phyloP scores from a whole-genome alignment of 2,888 invertebrate species.

The Onchidella celtica region DNA sequence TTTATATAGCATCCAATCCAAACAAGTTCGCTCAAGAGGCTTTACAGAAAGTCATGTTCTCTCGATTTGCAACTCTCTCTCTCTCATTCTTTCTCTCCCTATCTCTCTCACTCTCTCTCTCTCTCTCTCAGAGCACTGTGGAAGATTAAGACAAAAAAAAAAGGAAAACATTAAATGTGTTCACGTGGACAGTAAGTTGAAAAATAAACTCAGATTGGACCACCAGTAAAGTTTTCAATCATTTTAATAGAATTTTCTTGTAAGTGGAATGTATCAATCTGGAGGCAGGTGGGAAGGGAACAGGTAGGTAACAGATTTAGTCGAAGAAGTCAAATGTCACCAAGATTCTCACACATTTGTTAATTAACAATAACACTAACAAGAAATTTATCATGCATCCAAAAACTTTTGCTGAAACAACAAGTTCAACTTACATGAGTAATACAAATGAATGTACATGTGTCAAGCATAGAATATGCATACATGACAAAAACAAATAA shows the following conservation, averaged over 20 bases:
- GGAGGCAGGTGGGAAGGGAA: neutral
- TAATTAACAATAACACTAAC: neutral
- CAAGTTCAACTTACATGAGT: no score
- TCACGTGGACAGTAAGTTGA: neutral
- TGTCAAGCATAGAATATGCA: no score
- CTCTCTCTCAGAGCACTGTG: neutral
- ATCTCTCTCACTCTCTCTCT: neutral
- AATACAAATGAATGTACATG: no score
- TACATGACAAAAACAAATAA: no score
- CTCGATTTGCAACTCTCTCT: no score
- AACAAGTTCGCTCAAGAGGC: no score
- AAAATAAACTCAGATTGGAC: neutral
- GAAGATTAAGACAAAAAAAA: neutral
- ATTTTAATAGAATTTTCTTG: slow-evolving; percentile 25
- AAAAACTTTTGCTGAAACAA: no score
- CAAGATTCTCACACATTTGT: neutral
- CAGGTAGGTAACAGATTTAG: neutral
- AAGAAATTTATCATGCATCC: neutral
- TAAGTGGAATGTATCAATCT: slow-evolving; percentile 20
- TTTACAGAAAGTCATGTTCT: no score
- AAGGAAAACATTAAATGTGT: neutral
- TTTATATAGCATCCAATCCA: no score
- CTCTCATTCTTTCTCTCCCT: neutral
- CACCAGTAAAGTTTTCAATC: neutral
- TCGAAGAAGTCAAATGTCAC: neutral